Percentiles rank a stretch among this genome's conserved stretches.
Conservation (phyloP, 2,113 vertebrate genomes). For the Misgurnus mizolepis region DNA sequence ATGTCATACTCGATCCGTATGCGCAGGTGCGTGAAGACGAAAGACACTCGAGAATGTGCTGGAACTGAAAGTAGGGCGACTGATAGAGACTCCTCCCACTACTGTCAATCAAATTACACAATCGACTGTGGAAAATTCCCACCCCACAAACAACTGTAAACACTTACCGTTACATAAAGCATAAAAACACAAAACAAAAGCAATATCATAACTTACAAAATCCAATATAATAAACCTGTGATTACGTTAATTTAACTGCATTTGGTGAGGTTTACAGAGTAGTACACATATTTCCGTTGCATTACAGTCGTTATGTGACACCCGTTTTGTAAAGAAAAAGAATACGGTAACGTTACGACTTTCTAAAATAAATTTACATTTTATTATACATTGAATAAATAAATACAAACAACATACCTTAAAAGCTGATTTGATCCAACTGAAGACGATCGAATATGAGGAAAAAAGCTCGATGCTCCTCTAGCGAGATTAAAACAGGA, state of each 20-base stretch:
- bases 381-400: neutral
- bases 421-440: neutral
- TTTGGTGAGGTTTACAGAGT: no score
- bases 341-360: no score
- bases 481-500: neutral
- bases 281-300: no score
- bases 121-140: neutral
- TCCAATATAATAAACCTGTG: no score
- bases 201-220: neutral
- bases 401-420: neutral
- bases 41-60: neutral
- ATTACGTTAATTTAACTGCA: no score
- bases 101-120: neutral
- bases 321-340: no score
- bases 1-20: no score
- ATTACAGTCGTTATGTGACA: no score
- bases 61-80: neutral
- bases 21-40: no score
- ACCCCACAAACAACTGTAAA: no score
- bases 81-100: constrained; percentile 2
- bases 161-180: no score
- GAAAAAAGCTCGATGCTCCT: neutral
- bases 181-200: neutral
- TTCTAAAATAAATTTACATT: no score
- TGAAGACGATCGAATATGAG: neutral